Base-by-base conservation (phyloP, 2,113 vertebrate species). In the Percopsis transmontana region DNA sequence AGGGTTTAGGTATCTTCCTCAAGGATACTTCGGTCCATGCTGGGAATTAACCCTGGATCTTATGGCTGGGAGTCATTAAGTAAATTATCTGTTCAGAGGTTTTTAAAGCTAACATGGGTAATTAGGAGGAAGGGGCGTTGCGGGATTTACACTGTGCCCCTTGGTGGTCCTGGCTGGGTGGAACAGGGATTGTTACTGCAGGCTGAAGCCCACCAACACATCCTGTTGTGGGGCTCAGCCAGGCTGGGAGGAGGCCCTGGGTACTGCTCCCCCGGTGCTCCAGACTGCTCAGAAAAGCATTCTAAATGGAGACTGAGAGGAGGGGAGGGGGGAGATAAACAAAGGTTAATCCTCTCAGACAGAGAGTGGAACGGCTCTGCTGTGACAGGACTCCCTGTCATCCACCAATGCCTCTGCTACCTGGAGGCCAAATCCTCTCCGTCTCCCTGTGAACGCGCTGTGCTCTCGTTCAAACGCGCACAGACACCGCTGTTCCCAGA, bases 341-440 rank as follows among this genome's bases (percentile, higher is more conserved):
- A 89, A 88, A 91, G 89, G 89, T 91, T 91, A 89, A 91, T 91
- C 72, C 82, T 84, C 76, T 81, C 77, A 76, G 86, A 90, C 84
- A 89, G n/a, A 48, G 11, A 9, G 42, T 74, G 78, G 77, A 77
- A 66, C 62, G 65, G 77, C 80, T 77, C 62, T 47, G 40, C 55
- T 77, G 76, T 74, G 74, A 82, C 76, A 80, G 74, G 71, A 63
- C 64, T 77, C 76, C 74, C 81, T 77, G 82, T 83, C 86, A 83
- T 82, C 84, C 78, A 80, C 68, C 84, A 60, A 51, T 75, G 87
- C 76, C 68, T 81, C 58, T 68, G 64, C 71, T 75, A 83, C 81
- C 88, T 85, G 54, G 56, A 85, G 88, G 85, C 82, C 70, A 71
- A 85, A 63, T 65, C 81, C 74, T 70, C 75, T 70, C 71, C 42